Evolutionary conservation across 2,888 invertebrate species (phyloP), one percentile per base, ranked within the genome.

Genomic region (Lithosia quadra): DNA sequence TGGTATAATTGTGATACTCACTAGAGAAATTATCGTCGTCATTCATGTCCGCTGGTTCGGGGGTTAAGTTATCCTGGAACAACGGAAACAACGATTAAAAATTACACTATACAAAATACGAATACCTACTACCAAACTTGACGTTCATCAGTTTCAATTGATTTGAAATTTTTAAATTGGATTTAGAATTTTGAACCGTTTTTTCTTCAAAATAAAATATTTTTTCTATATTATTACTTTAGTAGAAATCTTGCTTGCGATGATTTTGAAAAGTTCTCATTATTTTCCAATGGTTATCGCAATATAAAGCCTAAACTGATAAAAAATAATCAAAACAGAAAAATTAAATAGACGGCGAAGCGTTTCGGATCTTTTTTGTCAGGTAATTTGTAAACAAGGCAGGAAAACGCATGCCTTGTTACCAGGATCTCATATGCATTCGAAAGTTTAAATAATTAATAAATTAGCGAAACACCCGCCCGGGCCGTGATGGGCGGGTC

Each of bases 11-110:
- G 49, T 62, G 21, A 66, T 77, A 93, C 96, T 96, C 92, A 97
- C 97, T 96, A 86, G 96, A 94, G 86, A 96, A 97, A 82, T 96
- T 96, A 81, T 97, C 97, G 77, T 97, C 97, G 79, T 97, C 97
- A 78, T 95, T 96, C 90, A 96, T 96, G 81, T 97, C 97, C 5
- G 95, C 93, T 11, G 97, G 96, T 84, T 97, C 97, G 36, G 97
- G 96, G 49, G 97, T 96, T 79, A 97, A 91, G 83, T 96, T 97
- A 85, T 97, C 97, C 97, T 97, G 96, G 11, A 97, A 97, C 91
- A 93, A 95, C 80, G 73, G 75, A 85, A 85, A 84, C 62, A 21
- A 49, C 15, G 15, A n/a, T 65, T 57, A 58, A 58, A 64, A 57
- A 13, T 8, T 43, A 5, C 33, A 49, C 13, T 39, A 13, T 39